Conservation (phyloP, 53 echinoderm and acorn worm genomes). For the Echinometra lucunter region DNA sequence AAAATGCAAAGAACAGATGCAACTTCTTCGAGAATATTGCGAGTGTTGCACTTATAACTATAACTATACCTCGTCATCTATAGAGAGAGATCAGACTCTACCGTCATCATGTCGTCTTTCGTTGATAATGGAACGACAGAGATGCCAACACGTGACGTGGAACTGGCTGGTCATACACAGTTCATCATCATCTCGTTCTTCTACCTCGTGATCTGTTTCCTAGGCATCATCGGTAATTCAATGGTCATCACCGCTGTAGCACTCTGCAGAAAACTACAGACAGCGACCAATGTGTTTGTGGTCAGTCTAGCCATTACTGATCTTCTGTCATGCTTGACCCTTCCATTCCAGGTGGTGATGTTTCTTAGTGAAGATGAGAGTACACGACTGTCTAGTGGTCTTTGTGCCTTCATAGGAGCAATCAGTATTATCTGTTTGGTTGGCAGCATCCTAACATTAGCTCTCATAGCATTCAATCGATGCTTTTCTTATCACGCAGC, state of each 20-base stretch:
- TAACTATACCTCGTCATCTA: background rate
- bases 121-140: background rate
- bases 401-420: slow-evolving; percentile 66
- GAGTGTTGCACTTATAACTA: background rate
- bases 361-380: slow-evolving; percentile 28
- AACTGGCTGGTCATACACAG: slow-evolving; percentile 41
- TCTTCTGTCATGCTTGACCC: slow-evolving; percentile 53
- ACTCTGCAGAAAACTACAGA: slow-evolving; percentile 62
- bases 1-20: background rate
- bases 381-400: slow-evolving; percentile 31
- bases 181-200: slow-evolving; percentile 41
- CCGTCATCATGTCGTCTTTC: slow-evolving; percentile 22
- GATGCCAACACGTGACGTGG: background rate
- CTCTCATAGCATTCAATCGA: slow-evolving; percentile 69
- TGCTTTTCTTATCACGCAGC: slow-evolving; percentile 65
- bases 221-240: slow-evolving; percentile 49
- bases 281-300: slow-evolving; percentile 68
- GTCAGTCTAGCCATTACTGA: slow-evolving; percentile 71
- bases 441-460: slow-evolving; percentile 59
- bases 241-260: slow-evolving; percentile 63
- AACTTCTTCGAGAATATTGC: background rate
- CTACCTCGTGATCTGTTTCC: slow-evolving; percentile 39
- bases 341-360: slow-evolving; percentile 56
- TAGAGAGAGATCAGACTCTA: background rate
- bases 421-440: slow-evolving; percentile 62